phyloP scores from a whole-genome alignment of 92 coral and sea anemone species.

The Epizoanthus scotinus region DNA sequence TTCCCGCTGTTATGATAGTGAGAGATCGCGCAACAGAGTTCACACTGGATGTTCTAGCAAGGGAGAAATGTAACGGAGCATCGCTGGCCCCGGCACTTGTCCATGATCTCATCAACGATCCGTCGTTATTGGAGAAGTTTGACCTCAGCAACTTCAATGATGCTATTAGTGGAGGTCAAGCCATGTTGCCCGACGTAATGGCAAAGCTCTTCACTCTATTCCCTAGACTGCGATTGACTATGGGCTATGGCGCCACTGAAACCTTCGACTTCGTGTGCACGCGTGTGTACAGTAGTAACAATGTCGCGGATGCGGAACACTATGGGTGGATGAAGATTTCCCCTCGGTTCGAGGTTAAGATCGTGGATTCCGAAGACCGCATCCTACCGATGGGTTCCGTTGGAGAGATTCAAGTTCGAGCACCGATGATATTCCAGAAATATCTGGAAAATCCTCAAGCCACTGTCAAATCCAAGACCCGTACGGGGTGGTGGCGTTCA shows the following conservation, averaged over 20 bases:
- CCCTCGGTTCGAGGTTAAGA: constrained; percentile 7
- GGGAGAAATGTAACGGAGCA: constrained; percentile 6
- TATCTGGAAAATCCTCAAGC: constrained; percentile 5
- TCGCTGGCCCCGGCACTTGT: background rate
- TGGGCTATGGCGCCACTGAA: constrained; percentile 31
- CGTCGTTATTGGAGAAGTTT: background rate
- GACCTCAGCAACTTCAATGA: background rate
- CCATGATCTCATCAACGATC: constrained; percentile 1
- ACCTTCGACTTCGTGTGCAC: constrained; percentile 3
- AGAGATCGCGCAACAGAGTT: constrained; percentile 3
- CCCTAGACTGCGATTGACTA: background rate
- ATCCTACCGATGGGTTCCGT: background rate
- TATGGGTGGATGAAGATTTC: constrained; percentile 19
- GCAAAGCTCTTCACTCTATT: constrained; percentile 15
- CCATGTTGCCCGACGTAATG: background rate
- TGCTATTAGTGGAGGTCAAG: background rate
- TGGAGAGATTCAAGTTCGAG: constrained; percentile 12
- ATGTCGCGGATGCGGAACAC: background rate
- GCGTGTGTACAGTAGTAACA: background rate
- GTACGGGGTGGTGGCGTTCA: too few species aligned
- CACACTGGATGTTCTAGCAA: background rate
- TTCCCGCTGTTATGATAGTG: background rate
- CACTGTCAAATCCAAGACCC: background rate
- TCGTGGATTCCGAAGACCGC: constrained; percentile 2
- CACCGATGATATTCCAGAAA: constrained; percentile 20